These are phyloP conservation scores for Allophyes oxyacanthae DNA, from an alignment of 2,888 invertebrate genomes.

Conservation along the genomic window DNA sequence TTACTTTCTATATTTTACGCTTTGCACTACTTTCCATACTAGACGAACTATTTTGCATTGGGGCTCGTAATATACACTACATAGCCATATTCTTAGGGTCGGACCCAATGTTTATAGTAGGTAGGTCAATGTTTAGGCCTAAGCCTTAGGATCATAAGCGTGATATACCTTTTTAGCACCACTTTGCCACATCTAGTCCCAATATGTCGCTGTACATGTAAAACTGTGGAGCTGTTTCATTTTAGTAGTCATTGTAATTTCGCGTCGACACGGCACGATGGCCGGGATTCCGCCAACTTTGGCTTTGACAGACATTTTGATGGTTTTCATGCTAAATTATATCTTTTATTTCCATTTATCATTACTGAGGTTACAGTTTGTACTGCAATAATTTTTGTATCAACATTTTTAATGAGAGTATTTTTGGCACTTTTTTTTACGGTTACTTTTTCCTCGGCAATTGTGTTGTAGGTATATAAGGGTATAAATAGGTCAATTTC, in stretches of 20 bases:
- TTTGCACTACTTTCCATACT: too few relatives aligned
- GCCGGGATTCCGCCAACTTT: conserved; percentile 60
- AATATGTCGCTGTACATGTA: conserved; percentile 24
- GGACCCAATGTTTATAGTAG: too few relatives aligned
- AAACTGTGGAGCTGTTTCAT: conserved; percentile 57
- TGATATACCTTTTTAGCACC: too few relatives aligned
- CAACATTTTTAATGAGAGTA: conserved; percentile 11
- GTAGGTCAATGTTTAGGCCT: too few relatives aligned
- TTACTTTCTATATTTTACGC: too few relatives aligned
- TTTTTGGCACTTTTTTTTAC: conserved; percentile 5
- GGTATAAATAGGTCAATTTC: too few relatives aligned
- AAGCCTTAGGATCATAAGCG: too few relatives aligned
- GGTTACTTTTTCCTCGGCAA: too few relatives aligned
- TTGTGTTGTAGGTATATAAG: too few relatives aligned
- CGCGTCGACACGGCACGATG: conserved; percentile 54
- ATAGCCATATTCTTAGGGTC: too few relatives aligned
- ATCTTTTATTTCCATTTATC: conserved; percentile 42
- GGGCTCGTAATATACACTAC: too few relatives aligned
- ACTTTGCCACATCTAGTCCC: conserved; percentile 34
- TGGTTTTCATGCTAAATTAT: conserved; percentile 53
- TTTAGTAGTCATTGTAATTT: conserved; percentile 65
- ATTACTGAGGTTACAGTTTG: conserved; percentile 29
- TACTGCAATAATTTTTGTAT: conserved; percentile 5
- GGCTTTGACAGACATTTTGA: conserved; percentile 65
- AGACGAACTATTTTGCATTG: too few relatives aligned